A percentile compares a stretch with the other conserved stretches of the same genome.
phyloP scores from a whole-genome alignment of 2,797 vertebrate species.

The Kryptopterus vitreolus region DNA sequence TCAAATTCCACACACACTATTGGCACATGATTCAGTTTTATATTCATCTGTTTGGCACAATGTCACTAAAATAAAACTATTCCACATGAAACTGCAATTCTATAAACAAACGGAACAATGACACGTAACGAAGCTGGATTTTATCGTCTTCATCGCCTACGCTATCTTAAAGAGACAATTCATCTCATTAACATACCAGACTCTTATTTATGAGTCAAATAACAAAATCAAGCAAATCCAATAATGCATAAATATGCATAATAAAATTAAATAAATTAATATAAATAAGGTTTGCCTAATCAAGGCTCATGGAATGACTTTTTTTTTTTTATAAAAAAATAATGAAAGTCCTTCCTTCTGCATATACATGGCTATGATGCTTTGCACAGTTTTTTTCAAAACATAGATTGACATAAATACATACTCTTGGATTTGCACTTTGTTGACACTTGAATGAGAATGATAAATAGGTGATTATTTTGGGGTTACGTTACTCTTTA shows the following conservation, averaged over 20 bases:
- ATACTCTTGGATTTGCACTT: constrained; percentile 48
- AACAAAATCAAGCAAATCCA: constrained; percentile 58
- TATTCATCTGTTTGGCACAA: constrained; percentile 77
- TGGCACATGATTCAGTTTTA: constrained; percentile 68
- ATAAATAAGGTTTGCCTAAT: constrained; percentile 55
- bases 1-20: constrained; percentile 61
- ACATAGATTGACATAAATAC: constrained; percentile 55
- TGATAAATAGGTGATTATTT: constrained; percentile 39
- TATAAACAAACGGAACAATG: constrained; percentile 31
- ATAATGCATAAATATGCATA: constrained; percentile 65
- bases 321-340: constrained; percentile 56
- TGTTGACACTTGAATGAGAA: constrained; percentile 32
- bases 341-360: constrained; percentile 55
- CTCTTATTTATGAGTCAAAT: constrained; percentile 43
- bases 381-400: constrained; percentile 53
- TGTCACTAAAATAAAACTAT: constrained; percentile 66
- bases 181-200: constrained; percentile 27
- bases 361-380: constrained; percentile 53
- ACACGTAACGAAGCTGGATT: constrained; percentile 48
- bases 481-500: constrained; percentile 8
- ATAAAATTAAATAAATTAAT: constrained; percentile 41
- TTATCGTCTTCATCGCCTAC: constrained; percentile 38
- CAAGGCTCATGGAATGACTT: constrained; percentile 51
- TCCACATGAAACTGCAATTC: constrained; percentile 46
- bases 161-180: constrained; percentile 35